Conservation (phyloP, 2,797 vertebrate species). For the Morus bassanus region DNA sequence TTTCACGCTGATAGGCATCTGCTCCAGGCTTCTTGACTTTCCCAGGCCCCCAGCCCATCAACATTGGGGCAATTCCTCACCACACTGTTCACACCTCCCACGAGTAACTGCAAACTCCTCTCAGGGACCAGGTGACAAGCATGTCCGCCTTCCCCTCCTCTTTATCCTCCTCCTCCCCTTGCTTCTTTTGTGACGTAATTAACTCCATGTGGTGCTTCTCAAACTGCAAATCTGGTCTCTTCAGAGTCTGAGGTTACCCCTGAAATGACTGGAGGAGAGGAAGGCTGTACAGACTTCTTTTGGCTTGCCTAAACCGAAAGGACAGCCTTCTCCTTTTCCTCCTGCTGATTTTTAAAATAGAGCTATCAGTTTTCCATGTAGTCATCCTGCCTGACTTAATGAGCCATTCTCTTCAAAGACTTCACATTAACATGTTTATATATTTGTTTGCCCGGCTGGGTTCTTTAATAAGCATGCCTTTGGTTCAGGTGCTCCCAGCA, state of each 20-base stretch:
- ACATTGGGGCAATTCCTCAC: not conserved
- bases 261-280: not conserved
- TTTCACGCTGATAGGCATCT: not conserved
- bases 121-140: not conserved
- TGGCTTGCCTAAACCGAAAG: not conserved
- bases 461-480: not conserved
- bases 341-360: not conserved
- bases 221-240: not conserved
- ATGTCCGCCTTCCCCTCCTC: not conserved
- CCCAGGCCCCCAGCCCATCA: not conserved
- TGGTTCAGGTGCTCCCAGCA: slow-evolving; percentile 31
- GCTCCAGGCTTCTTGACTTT: not conserved
- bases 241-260: not conserved
- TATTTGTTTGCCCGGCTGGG: not conserved
- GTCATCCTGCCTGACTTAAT: not conserved
- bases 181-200: not conserved
- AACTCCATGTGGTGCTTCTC: not conserved
- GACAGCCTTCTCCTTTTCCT: not conserved
- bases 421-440: not conserved
- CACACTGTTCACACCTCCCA: fast-evolving
- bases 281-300: not conserved
- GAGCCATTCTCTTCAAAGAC: slow-evolving; percentile 4
- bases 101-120: not conserved
- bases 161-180: not conserved
- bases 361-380: not conserved